Base-by-base conservation (phyloP, 1,140 invertebrate species). In the Conus ventricosus region DNA sequence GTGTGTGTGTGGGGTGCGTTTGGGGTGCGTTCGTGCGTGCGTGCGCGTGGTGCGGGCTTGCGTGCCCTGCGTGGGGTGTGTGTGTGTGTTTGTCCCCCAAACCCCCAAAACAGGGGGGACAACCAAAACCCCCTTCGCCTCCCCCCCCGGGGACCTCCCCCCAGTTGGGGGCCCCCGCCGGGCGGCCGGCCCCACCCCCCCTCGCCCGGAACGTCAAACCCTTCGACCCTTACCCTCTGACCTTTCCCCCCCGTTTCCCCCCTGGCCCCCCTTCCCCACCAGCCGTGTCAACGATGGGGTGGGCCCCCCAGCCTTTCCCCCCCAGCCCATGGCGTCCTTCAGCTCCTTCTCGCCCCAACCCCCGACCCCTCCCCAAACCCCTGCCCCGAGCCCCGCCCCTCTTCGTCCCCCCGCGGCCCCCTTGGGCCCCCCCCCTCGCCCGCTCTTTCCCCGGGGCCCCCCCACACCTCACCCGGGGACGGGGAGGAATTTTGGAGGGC, bases 101-200 rank as follows among this genome's bases (percentile, higher is more conserved):
- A 13, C 67, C 20, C 23, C 8, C 88, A 89, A 85, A 81, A 23
- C 86, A 90, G 39, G 39, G 0, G 39, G 3, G 0, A 39, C 39
- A 51, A 63, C 67, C 13, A 67, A n/a, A n/a, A n/a, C n/a, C n/a
- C n/a, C 89, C 55, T 90, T 90, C 67, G 84, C 60, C 27, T 87
- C 85, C 3, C 88, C n/a, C 80, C 60, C 23, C 60, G 39, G 7
- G 51, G 20, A 13, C 67, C 11, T 23, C 67, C 15, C 67, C 15
- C 4, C 67, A 20, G 67, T 8, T 5, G 5, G 6, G 23, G 54
- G 63, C 4, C 85, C 5, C 51, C 15, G 7, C 17, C 10, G 53
- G 13, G 8, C 39, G 23, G 13, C 67, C 15, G 67, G 23, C 67
- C 4, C 15, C 67, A 71, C 67, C 15, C 10, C 53, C 82, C 82